These are phyloP conservation scores for Petrophora chlorosata DNA, from an alignment of 2,888 invertebrate species.

Conservation along the genomic window DNA sequence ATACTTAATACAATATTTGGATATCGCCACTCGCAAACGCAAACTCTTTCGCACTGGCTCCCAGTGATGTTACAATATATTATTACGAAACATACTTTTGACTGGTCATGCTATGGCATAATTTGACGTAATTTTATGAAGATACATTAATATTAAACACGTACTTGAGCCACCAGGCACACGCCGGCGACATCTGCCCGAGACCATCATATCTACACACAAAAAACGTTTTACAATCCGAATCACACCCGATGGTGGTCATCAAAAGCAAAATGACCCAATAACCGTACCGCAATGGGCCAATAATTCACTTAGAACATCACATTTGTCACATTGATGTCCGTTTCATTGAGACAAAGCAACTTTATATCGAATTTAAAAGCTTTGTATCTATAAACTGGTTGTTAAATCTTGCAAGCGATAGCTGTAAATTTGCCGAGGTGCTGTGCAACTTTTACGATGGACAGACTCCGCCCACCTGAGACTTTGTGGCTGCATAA, in stretches of 20 bases:
- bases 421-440: slow-evolving; percentile 79
- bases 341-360: slow-evolving; percentile 67
- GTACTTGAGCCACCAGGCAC: slow-evolving; percentile 1
- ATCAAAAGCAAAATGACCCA: slow-evolving; percentile 37
- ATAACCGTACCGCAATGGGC: slow-evolving; percentile 48
- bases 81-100: no score
- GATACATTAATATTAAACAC: background rate
- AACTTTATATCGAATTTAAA: slow-evolving; percentile 75
- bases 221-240: slow-evolving; percentile 17
- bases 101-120: no score
- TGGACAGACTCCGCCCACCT: slow-evolving; percentile 74
- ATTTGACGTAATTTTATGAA: no score
- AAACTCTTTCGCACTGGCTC: no score
- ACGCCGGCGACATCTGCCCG: slow-evolving; percentile 1
- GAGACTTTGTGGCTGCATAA: slow-evolving; percentile 68
- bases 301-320: slow-evolving; percentile 50
- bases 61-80: no score
- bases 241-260: slow-evolving; percentile 17
- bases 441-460: slow-evolving; percentile 73
- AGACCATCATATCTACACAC: background rate
- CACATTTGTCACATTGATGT: slow-evolving; percentile 58
- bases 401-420: slow-evolving; percentile 77
- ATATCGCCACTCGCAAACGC: no score
- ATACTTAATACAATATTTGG: no score
- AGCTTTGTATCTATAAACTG: slow-evolving; percentile 78